phyloP scores from a whole-genome alignment of 2,888 invertebrate species.

The Helleia helle region DNA sequence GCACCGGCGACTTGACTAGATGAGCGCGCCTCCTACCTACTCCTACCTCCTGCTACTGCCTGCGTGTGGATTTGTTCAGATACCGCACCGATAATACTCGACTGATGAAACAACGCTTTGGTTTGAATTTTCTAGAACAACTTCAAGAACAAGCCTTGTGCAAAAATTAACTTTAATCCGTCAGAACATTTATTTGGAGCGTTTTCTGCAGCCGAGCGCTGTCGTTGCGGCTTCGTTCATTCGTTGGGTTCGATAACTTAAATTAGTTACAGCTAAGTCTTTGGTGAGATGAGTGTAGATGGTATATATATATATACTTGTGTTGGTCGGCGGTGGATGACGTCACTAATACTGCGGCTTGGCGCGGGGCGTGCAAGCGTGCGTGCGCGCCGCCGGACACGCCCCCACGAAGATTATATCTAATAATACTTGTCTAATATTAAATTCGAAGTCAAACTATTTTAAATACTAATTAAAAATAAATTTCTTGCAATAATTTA shows the following conservation, averaged over 20 bases:
- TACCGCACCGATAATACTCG: conserved; percentile 1
- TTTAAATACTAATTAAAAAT: conserved; percentile 2
- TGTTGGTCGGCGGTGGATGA: conserved; percentile 23
- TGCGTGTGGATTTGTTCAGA: no score
- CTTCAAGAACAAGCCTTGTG: no score
- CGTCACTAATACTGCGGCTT: conserved; percentile 6
- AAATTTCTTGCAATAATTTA: conserved; percentile 3
- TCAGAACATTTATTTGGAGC: no score
- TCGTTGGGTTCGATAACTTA: conserved; percentile 6
- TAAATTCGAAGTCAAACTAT: conserved; percentile 7
- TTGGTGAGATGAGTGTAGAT: conserved; percentile 64
- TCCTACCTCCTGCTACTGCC: neutral
- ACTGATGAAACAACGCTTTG: no score
- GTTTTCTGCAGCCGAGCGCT: neutral
- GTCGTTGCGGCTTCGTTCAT: conserved; percentile 3
- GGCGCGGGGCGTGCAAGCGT: neutral
- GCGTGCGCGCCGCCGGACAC: neutral
- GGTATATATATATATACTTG: no score
- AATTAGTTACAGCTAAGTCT: conserved; percentile 36
- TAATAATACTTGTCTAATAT: conserved; percentile 1
- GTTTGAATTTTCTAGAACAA: no score
- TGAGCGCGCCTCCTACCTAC: conserved; percentile 18
- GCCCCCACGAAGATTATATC: no score
- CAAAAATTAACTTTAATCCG: no score
- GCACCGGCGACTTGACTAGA: conserved; percentile 63